A percentile compares a stretch with the other conserved stretches of the same genome.
These are phyloP conservation scores for Eutrigla gurnardus DNA, from an alignment of 2,797 vertebrate species.

Conservation along the genomic window DNA sequence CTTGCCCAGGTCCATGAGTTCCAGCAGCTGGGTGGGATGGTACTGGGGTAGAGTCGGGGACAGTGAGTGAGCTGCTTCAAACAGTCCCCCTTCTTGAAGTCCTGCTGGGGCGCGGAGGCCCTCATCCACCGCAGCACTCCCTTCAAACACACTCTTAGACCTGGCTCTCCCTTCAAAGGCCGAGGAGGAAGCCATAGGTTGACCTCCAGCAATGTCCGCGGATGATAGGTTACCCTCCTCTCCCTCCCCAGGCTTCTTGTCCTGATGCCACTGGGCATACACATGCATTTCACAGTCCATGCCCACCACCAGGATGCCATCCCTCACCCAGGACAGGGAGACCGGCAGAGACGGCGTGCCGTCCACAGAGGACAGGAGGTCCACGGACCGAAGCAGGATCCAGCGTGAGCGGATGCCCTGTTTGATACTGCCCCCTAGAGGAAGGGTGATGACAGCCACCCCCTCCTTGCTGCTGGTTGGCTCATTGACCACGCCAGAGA, in stretches of 20 bases:
- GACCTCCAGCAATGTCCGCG: slow-evolving; percentile 81
- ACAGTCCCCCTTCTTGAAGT: slow-evolving; percentile 96
- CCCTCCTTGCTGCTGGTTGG: slow-evolving; percentile 95
- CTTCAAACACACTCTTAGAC: slow-evolving; percentile 91
- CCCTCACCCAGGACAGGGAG: slow-evolving; percentile 97
- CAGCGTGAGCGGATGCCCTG: slow-evolving; percentile 97
- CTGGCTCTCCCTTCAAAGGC: slow-evolving; percentile 82
- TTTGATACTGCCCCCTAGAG: slow-evolving; percentile 98
- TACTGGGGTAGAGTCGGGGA: slow-evolving; percentile 98
- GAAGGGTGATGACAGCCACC: slow-evolving; percentile 94
- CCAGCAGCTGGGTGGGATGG: slow-evolving; percentile 96
- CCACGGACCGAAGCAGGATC: slow-evolving; percentile 94
- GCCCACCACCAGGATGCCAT: slow-evolving; percentile 96
- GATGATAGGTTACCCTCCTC: slow-evolving; percentile 81
- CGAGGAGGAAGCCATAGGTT: slow-evolving; percentile 54
- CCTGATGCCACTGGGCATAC: slow-evolving; percentile 97
- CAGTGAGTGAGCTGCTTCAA: slow-evolving; percentile 96
- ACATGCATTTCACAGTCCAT: slow-evolving; percentile 99
- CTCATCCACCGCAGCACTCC: slow-evolving; percentile 88
- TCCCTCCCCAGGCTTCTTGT: slow-evolving; percentile 86
- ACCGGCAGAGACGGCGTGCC: slow-evolving; percentile 96
- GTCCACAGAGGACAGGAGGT: slow-evolving; percentile 95
- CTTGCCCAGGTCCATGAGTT: slow-evolving; percentile 98
- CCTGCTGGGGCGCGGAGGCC: slow-evolving; percentile 91
- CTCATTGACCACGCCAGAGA: slow-evolving; percentile 96